Evolutionary conservation across 2,113 vertebrate species (phyloP).

Genomic region (Caracal caracal): DNA sequence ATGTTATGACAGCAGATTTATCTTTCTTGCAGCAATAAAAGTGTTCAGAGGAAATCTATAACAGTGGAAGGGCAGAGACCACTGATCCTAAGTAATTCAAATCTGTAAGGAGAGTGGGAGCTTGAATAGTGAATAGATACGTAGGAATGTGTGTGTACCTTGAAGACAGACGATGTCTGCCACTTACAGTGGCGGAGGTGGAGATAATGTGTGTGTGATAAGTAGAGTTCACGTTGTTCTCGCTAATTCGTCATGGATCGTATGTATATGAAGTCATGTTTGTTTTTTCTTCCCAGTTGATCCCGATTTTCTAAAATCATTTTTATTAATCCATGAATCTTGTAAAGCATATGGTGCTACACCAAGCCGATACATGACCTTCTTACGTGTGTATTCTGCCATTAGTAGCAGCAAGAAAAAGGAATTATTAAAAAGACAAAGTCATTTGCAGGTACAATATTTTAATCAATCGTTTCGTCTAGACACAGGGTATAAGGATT

Average conservation of each 20-base stretch:
- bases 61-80: background rate
- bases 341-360: slow-evolving; percentile 93
- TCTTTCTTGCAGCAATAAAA: background rate
- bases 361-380: slow-evolving; percentile 95
- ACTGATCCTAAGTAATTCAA: background rate
- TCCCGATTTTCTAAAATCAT: slow-evolving; percentile 91
- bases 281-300: slow-evolving; percentile 80
- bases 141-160: background rate
- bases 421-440: slow-evolving; percentile 93
- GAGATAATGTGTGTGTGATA: background rate
- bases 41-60: background rate
- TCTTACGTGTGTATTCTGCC: slow-evolving; percentile 90
- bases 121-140: background rate
- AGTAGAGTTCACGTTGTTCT: slow-evolving; percentile 15
- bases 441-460: slow-evolving; percentile 93
- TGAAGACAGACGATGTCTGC: background rate
- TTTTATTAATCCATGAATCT: slow-evolving; percentile 94
- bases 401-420: slow-evolving; percentile 92
- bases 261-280: background rate
- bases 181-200: background rate
- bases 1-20: background rate
- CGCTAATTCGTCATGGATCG: background rate
- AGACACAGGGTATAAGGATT: background rate
- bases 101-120: background rate
- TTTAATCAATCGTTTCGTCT: slow-evolving; percentile 17